Base-by-base conservation (phyloP, 1,140 invertebrate species). In the Chymomyza costata region DNA sequence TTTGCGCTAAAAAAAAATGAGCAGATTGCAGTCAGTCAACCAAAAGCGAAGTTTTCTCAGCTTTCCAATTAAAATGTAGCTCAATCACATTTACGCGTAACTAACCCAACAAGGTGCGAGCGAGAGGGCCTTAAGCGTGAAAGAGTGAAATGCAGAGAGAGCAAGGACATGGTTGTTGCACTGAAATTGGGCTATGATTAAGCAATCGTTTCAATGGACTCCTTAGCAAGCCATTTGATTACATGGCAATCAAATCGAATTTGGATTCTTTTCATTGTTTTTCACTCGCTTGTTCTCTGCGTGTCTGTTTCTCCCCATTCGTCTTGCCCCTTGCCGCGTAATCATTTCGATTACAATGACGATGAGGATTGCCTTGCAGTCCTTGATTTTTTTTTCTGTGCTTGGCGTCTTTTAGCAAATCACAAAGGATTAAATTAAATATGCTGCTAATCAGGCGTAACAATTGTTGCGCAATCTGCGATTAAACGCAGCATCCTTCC, bases 401-500 rank as follows among this genome's bases (percentile, higher is more conserved):
- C 43, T 30, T 15, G 13, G 25, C 15, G n/a, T 11, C 17, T 30
- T 28, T n/a, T 21, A 19, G 37, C 14, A 14, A 47, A 44, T 47
- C 43, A 66, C 63, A 66, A 63, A 58, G 68, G 53, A 71, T 66
- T 71, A 47, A 57, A 66, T 71, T 62, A 47, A 71, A 71, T 71
- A 61, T 34, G 45, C 34, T 49, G 56, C 62, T 62, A 62, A 71
- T 65, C 67, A 65, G 56, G 47, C 61, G 51, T 51, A 56, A 61
- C 37, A 50, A 70, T 56, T 59, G 43, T 47, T 45, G 48, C 48
- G 30, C 43, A 65, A 59, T 65, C 54, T 45, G 59, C 59, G 38
- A 63, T 44, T 63, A 63, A 63, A 28, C 40, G 50, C 10, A 13
- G 38, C 35, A 63, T 54, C 43, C 25, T n/a, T n/a, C n/a, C n/a